Evolutionary conservation across 1,140 invertebrate genomes (phyloP).

Genomic region (Apis dorsata): DNA sequence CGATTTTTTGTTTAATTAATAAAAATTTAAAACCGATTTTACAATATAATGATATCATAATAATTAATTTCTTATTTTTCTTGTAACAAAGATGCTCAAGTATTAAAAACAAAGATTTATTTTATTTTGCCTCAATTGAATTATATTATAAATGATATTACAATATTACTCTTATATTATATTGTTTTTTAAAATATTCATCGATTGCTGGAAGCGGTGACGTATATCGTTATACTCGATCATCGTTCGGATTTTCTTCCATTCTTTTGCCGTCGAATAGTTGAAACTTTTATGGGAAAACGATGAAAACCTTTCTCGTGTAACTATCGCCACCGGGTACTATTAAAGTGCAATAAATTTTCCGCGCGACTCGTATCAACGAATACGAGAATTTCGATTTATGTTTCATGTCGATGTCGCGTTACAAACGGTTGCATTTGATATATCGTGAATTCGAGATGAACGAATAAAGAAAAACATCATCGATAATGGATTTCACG

Average conservation of each 20-base stretch:
- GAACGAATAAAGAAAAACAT: background rate
- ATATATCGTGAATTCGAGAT: background rate
- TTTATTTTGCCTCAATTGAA: too few species aligned
- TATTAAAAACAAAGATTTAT: background rate
- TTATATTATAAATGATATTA: too few species aligned
- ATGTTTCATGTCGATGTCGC: constrained; percentile 8
- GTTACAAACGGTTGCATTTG: constrained; percentile 20
- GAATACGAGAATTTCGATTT: constrained; percentile 10
- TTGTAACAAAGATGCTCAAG: too few species aligned
- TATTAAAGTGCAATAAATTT: constrained; percentile 30
- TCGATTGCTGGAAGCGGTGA: constrained; percentile 4
- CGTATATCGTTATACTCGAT: background rate
- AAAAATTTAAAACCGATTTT: too few species aligned
- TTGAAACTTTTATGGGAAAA: background rate
- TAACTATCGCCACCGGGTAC: background rate
- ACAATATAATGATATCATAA: too few species aligned
- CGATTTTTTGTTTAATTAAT: too few species aligned
- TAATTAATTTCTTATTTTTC: too few species aligned
- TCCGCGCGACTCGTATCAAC: background rate
- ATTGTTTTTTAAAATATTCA: constrained; percentile 8
- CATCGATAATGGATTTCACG: background rate
- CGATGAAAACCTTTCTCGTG: background rate
- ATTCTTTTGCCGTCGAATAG: background rate
- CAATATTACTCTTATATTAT: background rate
- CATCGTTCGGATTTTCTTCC: background rate